phyloP scores from a whole-genome alignment of 1,140 invertebrate species.

The Plectus sambesii region DNA sequence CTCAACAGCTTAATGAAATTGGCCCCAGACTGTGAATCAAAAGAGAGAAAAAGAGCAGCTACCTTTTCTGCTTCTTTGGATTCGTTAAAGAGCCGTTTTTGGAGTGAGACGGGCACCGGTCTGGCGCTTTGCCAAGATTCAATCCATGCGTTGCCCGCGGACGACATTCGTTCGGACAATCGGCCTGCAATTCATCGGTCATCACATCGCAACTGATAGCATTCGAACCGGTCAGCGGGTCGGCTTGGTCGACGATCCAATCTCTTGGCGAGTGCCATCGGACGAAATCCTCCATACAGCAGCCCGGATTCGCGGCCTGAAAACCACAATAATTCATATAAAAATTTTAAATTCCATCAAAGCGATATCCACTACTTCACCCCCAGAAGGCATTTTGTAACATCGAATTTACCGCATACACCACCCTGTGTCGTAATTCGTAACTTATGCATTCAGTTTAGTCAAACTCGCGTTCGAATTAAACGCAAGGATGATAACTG shows the following conservation, averaged over 20 bases:
- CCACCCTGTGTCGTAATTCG: too few relatives aligned
- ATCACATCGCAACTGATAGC: too few relatives aligned
- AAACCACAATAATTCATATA: constrained; percentile 17
- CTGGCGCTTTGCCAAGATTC: constrained; percentile 70
- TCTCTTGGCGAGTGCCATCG: constrained; percentile 94
- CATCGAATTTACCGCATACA: too few relatives aligned
- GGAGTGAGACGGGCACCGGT: constrained; percentile 70
- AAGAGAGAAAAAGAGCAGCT: constrained; percentile 44
- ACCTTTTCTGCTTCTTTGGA: constrained; percentile 84
- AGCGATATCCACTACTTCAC: too few relatives aligned
- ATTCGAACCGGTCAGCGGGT: too few relatives aligned
- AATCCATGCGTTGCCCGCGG: constrained; percentile 87
- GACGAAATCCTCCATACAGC: constrained; percentile 85
- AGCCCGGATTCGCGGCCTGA: constrained; percentile 82
- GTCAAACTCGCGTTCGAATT: too few relatives aligned
- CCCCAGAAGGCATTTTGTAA: neutral
- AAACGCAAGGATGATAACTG: too few relatives aligned
- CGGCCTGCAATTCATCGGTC: too few relatives aligned
- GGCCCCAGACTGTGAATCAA: too few relatives aligned
- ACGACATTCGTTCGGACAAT: constrained; percentile 76
- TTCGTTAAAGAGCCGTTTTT: constrained; percentile 86
- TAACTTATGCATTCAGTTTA: too few relatives aligned
- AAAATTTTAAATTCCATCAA: too few relatives aligned
- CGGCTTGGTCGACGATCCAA: constrained; percentile 57
- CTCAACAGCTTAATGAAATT: too few relatives aligned